Evolutionary conservation across 2,888 invertebrate genomes (phyloP).

Genomic region (Strigamia crassipes): DNA sequence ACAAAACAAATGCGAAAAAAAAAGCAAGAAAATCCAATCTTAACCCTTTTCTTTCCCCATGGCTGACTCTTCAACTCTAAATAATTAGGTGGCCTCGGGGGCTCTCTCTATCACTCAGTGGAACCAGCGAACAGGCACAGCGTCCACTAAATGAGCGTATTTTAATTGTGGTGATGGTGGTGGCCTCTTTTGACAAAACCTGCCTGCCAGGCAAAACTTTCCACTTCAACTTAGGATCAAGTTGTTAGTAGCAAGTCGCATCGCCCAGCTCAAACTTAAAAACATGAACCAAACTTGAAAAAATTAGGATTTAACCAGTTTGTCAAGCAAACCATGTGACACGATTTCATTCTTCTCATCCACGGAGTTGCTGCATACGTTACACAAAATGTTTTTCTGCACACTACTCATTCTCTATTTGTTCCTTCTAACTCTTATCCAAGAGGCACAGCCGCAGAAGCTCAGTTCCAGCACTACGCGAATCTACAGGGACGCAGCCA

Average conservation of each 20-base stretch:
- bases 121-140: neutral
- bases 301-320: slow-evolving; percentile 11
- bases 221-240: neutral
- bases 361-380: neutral
- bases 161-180: slow-evolving; percentile 4
- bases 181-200: slow-evolving; percentile 2
- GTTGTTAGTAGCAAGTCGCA: neutral
- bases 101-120: neutral
- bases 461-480: neutral
- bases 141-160: slow-evolving; percentile 16
- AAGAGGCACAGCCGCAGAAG: neutral
- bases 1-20: neutral
- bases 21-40: neutral
- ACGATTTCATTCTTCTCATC: neutral
- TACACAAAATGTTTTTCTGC: neutral
- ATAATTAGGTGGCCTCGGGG: neutral
- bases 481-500: neutral
- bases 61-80: neutral
- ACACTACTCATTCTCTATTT: neutral
- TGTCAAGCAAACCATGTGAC: neutral
- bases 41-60: slow-evolving; percentile 3
- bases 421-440: neutral
- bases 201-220: slow-evolving; percentile 16
- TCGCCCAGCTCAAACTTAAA: neutral
- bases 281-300: neutral